These are phyloP conservation scores for Pipistrellus nathusii DNA, from an alignment of 2,797 vertebrate genomes.

Conservation along the genomic window DNA sequence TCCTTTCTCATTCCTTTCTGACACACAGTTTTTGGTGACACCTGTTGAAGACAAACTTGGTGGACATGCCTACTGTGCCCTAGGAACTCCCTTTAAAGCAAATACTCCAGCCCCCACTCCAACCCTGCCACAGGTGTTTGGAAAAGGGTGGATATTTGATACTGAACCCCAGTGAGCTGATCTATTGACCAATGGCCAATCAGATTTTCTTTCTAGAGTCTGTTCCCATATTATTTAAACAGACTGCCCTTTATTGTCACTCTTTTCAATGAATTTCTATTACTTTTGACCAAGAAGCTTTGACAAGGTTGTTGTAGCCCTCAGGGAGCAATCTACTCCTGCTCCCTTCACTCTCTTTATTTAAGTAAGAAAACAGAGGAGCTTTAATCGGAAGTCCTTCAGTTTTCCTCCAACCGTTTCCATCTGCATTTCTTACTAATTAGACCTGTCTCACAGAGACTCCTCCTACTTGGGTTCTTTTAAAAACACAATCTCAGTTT, in stretches of 20 bases:
- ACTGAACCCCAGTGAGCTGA: background rate
- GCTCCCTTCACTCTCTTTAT: background rate
- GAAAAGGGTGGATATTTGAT: background rate
- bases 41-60: background rate
- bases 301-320: background rate
- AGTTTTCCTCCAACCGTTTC: background rate
- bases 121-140: background rate
- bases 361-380: background rate
- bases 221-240: background rate
- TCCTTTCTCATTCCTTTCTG: background rate
- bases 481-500: conserved; percentile 20
- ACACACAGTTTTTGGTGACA: background rate
- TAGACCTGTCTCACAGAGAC: conserved; percentile 1
- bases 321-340: background rate
- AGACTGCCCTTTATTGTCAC: background rate
- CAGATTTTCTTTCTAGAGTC: background rate
- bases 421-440: background rate
- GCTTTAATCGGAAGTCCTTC: background rate
- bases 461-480: background rate
- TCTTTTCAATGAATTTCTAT: background rate
- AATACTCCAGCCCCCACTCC: background rate
- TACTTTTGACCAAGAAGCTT: conserved; percentile 19
- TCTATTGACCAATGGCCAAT: background rate
- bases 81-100: background rate
- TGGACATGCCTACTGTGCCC: background rate